A percentile compares a stretch with the other conserved stretches of the same genome.
Conservation (phyloP, 1,140 invertebrate species). For the Mactra quadrangularis region DNA sequence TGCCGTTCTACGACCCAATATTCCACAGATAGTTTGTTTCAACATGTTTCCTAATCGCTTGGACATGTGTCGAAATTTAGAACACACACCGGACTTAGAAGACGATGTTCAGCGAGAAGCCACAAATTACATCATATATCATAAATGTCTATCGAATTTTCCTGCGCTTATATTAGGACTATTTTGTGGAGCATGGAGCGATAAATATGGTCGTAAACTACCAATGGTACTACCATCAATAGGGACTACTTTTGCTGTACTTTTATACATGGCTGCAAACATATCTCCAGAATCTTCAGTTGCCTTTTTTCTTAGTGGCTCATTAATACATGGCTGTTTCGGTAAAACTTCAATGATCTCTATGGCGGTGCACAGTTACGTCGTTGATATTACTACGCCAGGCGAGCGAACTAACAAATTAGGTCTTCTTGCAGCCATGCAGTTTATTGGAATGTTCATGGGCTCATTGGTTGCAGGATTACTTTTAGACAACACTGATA, state of each 20-base stretch:
- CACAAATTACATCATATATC: conserved; percentile 75
- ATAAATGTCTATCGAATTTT: conserved; percentile 75
- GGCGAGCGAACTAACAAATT: conserved; percentile 71
- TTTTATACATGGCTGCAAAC: conserved; percentile 75
- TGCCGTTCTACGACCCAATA: conserved; percentile 68
- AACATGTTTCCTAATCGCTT: conserved; percentile 66
- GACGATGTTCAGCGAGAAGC: conserved; percentile 72
- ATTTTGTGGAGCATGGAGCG: conserved; percentile 81
- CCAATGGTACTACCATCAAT: conserved; percentile 76
- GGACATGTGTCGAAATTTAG: conserved; percentile 62
- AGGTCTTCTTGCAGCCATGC: conserved; percentile 77
- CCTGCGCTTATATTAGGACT: conserved; percentile 76
- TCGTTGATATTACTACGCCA: conserved; percentile 69
- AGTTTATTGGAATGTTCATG: conserved; percentile 78
- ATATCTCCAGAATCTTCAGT: conserved; percentile 58
- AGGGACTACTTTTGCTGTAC: conserved; percentile 73
- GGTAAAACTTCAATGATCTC: conserved; percentile 78
- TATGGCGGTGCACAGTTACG: conserved; percentile 79
- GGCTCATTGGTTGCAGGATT: conserved; percentile 75
- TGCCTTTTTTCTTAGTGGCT: conserved; percentile 73
- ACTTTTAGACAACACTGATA: conserved; percentile 67
- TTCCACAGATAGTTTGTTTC: conserved; percentile 74
- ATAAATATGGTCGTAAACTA: conserved; percentile 75
- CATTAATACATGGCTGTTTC: conserved; percentile 74
- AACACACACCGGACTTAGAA: conserved; percentile 67